Conservation (phyloP, 2,113 vertebrate genomes). For the Lagopus leucura region DNA sequence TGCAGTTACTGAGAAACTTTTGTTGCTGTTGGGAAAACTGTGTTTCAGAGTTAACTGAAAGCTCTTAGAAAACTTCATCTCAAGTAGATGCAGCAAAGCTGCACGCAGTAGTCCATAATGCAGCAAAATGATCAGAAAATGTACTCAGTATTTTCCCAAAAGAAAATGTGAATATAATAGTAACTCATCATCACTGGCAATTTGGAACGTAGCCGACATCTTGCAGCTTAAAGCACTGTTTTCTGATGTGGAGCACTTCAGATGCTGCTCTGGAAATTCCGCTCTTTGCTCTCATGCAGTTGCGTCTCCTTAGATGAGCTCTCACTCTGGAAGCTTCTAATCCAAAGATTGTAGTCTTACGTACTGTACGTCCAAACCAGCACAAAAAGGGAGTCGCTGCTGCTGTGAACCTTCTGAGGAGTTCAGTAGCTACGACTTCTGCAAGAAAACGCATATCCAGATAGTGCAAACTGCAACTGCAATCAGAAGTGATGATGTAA, state of each 20-base stretch:
- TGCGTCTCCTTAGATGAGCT: background rate
- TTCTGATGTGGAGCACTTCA: background rate
- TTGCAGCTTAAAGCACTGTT: background rate
- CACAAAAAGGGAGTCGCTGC: background rate
- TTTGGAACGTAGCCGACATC: background rate
- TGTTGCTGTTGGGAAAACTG: background rate
- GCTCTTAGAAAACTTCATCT: background rate
- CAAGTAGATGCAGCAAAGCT: background rate
- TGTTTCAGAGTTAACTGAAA: background rate
- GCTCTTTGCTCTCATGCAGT: background rate
- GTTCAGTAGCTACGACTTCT: background rate
- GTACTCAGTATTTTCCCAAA: background rate
- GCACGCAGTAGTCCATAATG: background rate
- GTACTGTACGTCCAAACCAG: background rate
- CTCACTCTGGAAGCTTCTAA: background rate
- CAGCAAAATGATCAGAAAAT: background rate
- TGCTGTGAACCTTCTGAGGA: background rate
- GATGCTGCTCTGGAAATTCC: background rate
- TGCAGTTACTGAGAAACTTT: background rate
- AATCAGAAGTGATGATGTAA: background rate
- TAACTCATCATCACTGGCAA: background rate
- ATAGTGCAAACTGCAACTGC: background rate
- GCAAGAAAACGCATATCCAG: background rate
- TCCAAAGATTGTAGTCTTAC: background rate
- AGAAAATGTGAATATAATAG: background rate